Base-by-base conservation (phyloP, 2,113 vertebrate species). In the Gnathonemus echidnorhynchus region DNA sequence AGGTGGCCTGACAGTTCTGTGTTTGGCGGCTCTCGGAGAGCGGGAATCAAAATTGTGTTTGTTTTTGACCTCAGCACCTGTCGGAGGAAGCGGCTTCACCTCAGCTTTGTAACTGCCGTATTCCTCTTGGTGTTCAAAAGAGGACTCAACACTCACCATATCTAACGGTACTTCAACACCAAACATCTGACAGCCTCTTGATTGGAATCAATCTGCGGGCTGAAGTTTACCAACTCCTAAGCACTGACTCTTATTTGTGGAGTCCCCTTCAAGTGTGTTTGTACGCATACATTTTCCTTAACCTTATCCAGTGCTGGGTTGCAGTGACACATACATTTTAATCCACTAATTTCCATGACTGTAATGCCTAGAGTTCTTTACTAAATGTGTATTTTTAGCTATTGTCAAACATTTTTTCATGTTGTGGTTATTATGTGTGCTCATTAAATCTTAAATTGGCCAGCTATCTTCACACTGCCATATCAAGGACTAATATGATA, bases 391-490 rank as follows among this genome's bases (percentile, higher is more conserved):
- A 42, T 17, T 42, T 39, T 42, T 80, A 80, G 74, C 35, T 80
- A 42, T 42, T 19, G 35, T 42, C 13, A 80, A 17, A 42, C 35
- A 39, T 80, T 80, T 80, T 80, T 80, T 42, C 5, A 80, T 80
- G 74, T 42, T 17, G 74, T 70, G 62, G 62, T 70, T 70, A 70
- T 80, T 42, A 80, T 42, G 13, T 80, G 74, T 42, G 31, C 74
- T 42, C 35, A 80, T 80, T 80, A 80, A 80, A 80, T 42, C 70
- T 77, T 42, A 80, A 80, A 80, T 80, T 80, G 74, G 74, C 62
- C 13, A 80, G 74, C 74, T 80, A 42, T 80, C 17, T 42, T 39
- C 35, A 80, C 31, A 42, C 35, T 80, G 31, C 35, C 74, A 42
- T 80, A 42, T 80, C 5, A 80, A 80, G 17, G 74, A 80, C 74